These are phyloP conservation scores for Halesus radiatus DNA, from an alignment of 1,140 invertebrate species.

Conservation along the genomic window DNA sequence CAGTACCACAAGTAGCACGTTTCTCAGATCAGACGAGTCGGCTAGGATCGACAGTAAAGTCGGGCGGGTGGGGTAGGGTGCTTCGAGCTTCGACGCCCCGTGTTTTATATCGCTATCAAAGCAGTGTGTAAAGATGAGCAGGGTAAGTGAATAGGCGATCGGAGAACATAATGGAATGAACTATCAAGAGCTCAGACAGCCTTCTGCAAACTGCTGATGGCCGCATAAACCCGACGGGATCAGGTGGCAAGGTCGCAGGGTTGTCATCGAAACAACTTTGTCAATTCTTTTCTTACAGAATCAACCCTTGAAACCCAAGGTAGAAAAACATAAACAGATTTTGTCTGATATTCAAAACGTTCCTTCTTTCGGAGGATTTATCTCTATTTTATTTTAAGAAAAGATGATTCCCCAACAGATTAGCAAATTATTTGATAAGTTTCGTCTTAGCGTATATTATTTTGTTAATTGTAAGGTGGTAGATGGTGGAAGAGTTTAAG, in stretches of 20 bases:
- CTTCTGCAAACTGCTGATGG: constrained; percentile 45
- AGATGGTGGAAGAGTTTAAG: too few species aligned
- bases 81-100: constrained; percentile 52
- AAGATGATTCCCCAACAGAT: too few species aligned
- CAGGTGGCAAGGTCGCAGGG: constrained; percentile 53
- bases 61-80: neutral
- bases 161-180: constrained; percentile 55
- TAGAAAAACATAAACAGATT: too few species aligned
- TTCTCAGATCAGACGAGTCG: constrained; percentile 43
- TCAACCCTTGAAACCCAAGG: too few species aligned
- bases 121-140: constrained; percentile 23
- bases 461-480: too few species aligned
- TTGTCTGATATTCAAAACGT: too few species aligned
- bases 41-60: constrained; percentile 36
- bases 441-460: too few species aligned
- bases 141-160: constrained; percentile 45
- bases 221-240: constrained; percentile 42
- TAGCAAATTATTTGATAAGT: too few species aligned
- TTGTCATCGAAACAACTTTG: too few species aligned
- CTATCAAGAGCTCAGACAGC: constrained; percentile 53
- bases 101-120: constrained; percentile 57
- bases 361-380: too few species aligned
- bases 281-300: too few species aligned
- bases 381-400: too few species aligned
- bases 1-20: constrained; percentile 11